A percentile compares a stretch with the other conserved stretches of the same genome.
These are phyloP conservation scores for Phoebastria nigripes DNA, from an alignment of 2,797 vertebrate genomes.

Conservation along the genomic window DNA sequence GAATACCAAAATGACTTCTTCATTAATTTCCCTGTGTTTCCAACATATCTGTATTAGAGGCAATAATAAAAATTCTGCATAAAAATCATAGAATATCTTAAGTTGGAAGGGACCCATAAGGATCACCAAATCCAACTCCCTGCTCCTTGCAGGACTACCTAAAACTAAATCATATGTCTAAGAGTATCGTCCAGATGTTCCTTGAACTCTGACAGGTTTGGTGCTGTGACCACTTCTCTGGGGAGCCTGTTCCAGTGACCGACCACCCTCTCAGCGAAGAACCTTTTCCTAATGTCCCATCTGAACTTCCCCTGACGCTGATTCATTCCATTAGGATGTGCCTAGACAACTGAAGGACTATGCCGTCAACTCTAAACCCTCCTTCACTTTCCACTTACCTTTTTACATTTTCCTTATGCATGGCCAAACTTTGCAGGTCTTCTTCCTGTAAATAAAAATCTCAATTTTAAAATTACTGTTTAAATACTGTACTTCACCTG, in stretches of 20 bases:
- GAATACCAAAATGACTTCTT: background rate
- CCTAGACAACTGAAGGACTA: background rate
- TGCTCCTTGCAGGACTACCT: background rate
- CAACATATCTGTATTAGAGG: background rate
- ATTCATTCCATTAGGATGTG: background rate
- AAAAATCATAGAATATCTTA: background rate
- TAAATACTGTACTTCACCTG: background rate
- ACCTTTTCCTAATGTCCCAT: background rate
- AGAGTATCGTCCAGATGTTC: fast-evolving
- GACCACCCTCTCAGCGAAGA: background rate
- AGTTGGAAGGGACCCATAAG: background rate
- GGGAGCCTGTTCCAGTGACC: background rate
- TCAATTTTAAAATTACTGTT: background rate
- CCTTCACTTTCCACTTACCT: background rate
- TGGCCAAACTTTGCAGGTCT: background rate
- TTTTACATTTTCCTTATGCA: background rate
- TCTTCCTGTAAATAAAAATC: background rate
- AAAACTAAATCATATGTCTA: background rate
- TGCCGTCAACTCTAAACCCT: background rate
- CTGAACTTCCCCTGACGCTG: background rate
- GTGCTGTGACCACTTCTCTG: fast-evolving
- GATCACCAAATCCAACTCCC: background rate
- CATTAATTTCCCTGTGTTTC: background rate
- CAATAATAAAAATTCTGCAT: background rate
- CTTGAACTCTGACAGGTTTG: background rate